Conservation (phyloP, 2,113 vertebrate genomes). For the Poeciliopsis retropinna region DNA sequence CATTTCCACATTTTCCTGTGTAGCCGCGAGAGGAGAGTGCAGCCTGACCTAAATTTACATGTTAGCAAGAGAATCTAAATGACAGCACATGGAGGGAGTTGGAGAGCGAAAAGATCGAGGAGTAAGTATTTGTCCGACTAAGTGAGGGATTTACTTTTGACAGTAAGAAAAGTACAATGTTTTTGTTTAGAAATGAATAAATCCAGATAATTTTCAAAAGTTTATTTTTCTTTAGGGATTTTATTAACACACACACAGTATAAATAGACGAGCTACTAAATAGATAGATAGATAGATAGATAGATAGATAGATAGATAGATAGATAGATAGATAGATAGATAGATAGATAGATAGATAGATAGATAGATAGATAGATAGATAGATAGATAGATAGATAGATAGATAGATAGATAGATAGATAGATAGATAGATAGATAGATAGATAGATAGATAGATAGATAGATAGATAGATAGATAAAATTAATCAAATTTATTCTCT, state of each 20-base stretch:
- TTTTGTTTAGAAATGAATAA: background rate
- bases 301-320: slow-evolving; percentile 4
- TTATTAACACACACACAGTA: background rate
- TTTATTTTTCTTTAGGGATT: background rate
- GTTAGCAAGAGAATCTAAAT: slow-evolving; percentile 79
- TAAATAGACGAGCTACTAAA: background rate
- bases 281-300: background rate
- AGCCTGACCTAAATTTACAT: slow-evolving; percentile 85
- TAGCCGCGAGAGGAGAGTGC: slow-evolving; percentile 70
- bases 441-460: slow-evolving; percentile 7
- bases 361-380: too few species aligned
- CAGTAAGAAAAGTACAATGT: slow-evolving; percentile 44
- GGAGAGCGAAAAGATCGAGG: slow-evolving; percentile 37
- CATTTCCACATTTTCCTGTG: slow-evolving; percentile 70
- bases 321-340: background rate
- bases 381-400: background rate
- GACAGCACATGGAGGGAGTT: slow-evolving; percentile 76
- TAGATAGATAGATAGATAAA: background rate
- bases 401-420: slow-evolving; percentile 14
- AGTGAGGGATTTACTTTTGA: slow-evolving; percentile 30
- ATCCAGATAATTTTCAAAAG: background rate
- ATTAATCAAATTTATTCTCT: background rate
- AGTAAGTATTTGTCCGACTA: slow-evolving; percentile 33
- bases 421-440: slow-evolving; percentile 5
- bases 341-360: too few species aligned